phyloP scores from a whole-genome alignment of 1,140 invertebrate species.

The Mycetomoellerius zeteki region DNA sequence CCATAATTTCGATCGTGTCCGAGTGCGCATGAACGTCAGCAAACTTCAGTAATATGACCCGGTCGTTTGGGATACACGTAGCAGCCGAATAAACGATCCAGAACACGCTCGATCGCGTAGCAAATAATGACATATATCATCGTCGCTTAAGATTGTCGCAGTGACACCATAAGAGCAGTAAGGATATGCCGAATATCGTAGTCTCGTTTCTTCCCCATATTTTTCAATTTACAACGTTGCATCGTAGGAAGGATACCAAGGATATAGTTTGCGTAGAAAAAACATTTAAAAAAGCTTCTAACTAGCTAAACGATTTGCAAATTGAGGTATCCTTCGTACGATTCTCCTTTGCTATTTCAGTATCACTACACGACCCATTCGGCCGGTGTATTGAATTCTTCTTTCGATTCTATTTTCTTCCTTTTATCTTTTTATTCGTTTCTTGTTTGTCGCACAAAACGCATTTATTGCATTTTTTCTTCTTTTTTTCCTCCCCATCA shows the following conservation, averaged over 20 bases:
- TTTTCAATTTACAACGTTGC: background rate
- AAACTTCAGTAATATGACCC: slow-evolving; percentile 63
- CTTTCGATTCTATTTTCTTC: slow-evolving; percentile 36
- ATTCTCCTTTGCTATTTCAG: slow-evolving; percentile 62
- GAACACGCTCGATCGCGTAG: slow-evolving; percentile 62
- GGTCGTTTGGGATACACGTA: slow-evolving; percentile 57
- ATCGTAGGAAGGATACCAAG: slow-evolving; percentile 59
- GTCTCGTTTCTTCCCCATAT: background rate
- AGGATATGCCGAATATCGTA: background rate
- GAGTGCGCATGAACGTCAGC: slow-evolving; percentile 65
- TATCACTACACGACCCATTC: slow-evolving; percentile 58
- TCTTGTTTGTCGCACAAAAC: slow-evolving; percentile 38
- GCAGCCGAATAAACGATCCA: slow-evolving; percentile 64
- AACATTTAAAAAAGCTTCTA: slow-evolving; percentile 50
- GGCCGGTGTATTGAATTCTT: slow-evolving; percentile 39
- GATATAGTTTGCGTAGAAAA: slow-evolving; percentile 50
- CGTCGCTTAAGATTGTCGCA: slow-evolving; percentile 62
- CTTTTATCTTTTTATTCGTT: slow-evolving; percentile 28
- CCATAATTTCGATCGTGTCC: slow-evolving; percentile 60
- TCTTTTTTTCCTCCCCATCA: slow-evolving; percentile 66
- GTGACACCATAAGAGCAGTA: slow-evolving; percentile 57
- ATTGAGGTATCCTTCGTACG: slow-evolving; percentile 45
- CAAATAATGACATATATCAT: slow-evolving; percentile 65
- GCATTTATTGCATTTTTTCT: slow-evolving; percentile 28
- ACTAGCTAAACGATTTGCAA: slow-evolving; percentile 19